A percentile compares a stretch with the other conserved stretches of the same genome.
Evolutionary conservation across 2,797 vertebrate genomes (phyloP).

Genomic region (Morus bassanus): DNA sequence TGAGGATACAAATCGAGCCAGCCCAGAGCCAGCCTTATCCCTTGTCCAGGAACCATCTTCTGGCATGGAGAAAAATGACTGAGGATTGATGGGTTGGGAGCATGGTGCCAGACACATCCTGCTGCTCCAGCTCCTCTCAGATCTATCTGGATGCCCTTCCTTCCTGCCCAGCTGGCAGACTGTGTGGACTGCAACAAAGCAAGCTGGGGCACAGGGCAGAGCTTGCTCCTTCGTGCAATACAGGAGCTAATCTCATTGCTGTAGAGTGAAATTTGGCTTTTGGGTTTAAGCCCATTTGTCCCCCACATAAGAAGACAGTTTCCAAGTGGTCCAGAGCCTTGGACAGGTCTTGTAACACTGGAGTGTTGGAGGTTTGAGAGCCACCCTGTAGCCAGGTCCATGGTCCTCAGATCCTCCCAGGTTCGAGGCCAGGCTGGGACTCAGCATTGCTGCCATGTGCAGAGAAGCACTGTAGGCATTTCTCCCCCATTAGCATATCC

Average conservation of each 20-base stretch:
- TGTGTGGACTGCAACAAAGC: not conserved
- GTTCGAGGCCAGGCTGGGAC: not conserved
- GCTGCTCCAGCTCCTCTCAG: not conserved
- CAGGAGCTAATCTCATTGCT: not conserved
- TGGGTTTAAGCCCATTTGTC: not conserved
- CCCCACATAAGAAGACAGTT: not conserved
- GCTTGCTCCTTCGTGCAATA: not conserved
- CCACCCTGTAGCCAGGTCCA: not conserved
- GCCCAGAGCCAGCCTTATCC: not conserved
- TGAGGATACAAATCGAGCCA: conserved; percentile 1
- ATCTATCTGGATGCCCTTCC: not conserved
- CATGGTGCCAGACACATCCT: conserved; percentile 13
- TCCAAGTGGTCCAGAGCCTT: not conserved
- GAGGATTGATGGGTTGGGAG: conserved; percentile 41
- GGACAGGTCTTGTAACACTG: not conserved
- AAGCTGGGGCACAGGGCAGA: not conserved
- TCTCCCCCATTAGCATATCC: not conserved
- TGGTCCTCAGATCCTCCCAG: not conserved
- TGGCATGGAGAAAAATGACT: conserved; percentile 42
- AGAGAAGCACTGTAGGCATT: conserved; percentile 7
- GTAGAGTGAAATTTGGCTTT: not conserved
- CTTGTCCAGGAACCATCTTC: not conserved
- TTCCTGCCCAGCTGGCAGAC: not conserved
- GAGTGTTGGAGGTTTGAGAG: not conserved
- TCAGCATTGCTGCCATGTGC: not conserved